Base-by-base conservation (phyloP, 2,888 invertebrate genomes). In the Drosophila mimica region DNA sequence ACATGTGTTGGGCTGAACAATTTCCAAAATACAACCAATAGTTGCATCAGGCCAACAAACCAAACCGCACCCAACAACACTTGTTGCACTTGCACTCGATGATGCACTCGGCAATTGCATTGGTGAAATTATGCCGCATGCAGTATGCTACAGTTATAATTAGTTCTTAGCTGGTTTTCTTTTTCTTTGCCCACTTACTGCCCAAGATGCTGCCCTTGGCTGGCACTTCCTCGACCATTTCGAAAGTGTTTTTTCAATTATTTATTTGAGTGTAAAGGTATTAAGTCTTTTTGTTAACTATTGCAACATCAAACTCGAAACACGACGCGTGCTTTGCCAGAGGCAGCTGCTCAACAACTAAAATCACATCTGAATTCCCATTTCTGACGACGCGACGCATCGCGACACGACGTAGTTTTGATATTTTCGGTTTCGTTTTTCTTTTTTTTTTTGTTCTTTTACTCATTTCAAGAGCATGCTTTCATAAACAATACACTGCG, bases 161-260 rank as follows among this genome's bases (percentile, higher is more conserved):
- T 43, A 36, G 25, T 33, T 43, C 13, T 13, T 20, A 38, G 5
- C 8, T 38, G 2, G 13, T 33, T 36, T 28, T 56, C 4, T 30
- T 28, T 7, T 7, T 4, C 9, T 30, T 38, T 43, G 5, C 6
- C 31, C 75, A 94, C 95, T 95, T 93, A 95, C 95, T 94, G 92
- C 94, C 95, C 79, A 95, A 93, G 83, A 95, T 83, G 90, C 94
- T 95, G 92, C 95, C 95, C 88, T 91, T 94, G 1, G 94, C 94
- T 40, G 94, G 94, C 79, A 94, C 94, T 84, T 94, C 94, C 93
- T 95, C 94, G 76, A 88, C 90, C 91, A 92, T 93, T 57, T 79
- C 85, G 69, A 53, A 17, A n/a, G 30, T 48, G 57, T 53, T 51
- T 25, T 25, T 54, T 31, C 28, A 54, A 25, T 68, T 20, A 46